Evolutionary conservation across 2,888 invertebrate species (phyloP), one percentile per base, ranked within the genome.

Genomic region (Ceratothoa steindachneri): DNA sequence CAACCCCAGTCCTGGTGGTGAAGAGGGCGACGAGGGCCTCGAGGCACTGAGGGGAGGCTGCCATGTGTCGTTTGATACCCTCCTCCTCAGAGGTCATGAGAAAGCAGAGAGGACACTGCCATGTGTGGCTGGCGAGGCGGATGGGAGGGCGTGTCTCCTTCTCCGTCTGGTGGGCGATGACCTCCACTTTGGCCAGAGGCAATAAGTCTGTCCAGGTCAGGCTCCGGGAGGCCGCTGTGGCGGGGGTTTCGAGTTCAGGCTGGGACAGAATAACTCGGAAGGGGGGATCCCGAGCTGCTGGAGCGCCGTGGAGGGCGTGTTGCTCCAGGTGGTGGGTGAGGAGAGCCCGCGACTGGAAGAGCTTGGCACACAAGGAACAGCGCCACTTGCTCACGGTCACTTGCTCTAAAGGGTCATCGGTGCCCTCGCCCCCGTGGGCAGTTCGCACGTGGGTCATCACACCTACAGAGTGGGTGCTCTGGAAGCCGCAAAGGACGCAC

Each of bases 41-140:
- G 15, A 73, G 73, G 69, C 77, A 77, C 52, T 68, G 28, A 24
- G 68, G 9, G 12, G 73, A 67, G 24, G 24, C 31, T 9, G 55
- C 22, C 52, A 77, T 55, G 66, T 77, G 77, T 28, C 73, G 67
- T 29, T 69, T 71, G 69, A 77, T 77, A 19, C 53, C 71, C 3
- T 77, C 77, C 27, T 77, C 77, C 53, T 67, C 41, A 22, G 71
- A 52, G 30, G 73, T 71, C 12, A 53, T 71, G 53, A 67, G 53
- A 4, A 73, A 65, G 29, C 77, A 77, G 24, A 69, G 66, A 24
- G 73, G 71, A 65, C 77, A 77, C 29, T 73, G 77, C 77, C 77
- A 77, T 27, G 71, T 71, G 64, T 71, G 55, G 4, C 73, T 41
- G 41, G 31, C 69, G 9, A 67, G 22, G 9, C 52, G 24, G 9